Conservation (phyloP, 2,113 vertebrate genomes). For the Saguinus midas region DNA sequence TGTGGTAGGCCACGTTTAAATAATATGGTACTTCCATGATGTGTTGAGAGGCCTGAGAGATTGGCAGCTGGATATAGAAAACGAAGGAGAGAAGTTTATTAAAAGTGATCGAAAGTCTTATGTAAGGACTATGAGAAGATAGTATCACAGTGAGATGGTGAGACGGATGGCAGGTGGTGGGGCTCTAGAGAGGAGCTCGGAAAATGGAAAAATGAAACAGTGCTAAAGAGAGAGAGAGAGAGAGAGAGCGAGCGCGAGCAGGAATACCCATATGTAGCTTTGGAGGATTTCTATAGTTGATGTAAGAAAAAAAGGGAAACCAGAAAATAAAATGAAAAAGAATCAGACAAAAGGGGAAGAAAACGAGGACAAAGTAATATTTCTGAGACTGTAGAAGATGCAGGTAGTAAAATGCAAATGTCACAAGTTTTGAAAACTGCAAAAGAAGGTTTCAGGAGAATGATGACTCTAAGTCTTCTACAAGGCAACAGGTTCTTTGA, state of each 20-base stretch:
- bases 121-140: not conserved
- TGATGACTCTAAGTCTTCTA: not conserved
- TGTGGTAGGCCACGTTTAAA: not conserved
- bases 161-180: not conserved
- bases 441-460: not conserved
- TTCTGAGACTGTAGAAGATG: not conserved
- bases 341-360: not conserved
- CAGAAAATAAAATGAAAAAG: constrained; percentile 3
- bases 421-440: not conserved
- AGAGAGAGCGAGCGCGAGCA: not conserved
- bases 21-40: not conserved
- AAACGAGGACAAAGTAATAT: not conserved
- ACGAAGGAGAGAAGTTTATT: not conserved
- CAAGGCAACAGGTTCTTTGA: not conserved
- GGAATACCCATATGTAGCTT: not conserved
- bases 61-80: not conserved
- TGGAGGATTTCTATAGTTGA: not conserved
- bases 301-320: not conserved
- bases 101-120: not conserved
- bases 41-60: not conserved
- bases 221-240: not conserved
- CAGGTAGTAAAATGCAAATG: not conserved
- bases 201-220: not conserved
- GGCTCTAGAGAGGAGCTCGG: not conserved
- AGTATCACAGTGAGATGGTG: not conserved